Evolutionary conservation across 2,888 invertebrate species (phyloP), one percentile per base, ranked within the genome.

Genomic region (Nymphalis urticae): DNA sequence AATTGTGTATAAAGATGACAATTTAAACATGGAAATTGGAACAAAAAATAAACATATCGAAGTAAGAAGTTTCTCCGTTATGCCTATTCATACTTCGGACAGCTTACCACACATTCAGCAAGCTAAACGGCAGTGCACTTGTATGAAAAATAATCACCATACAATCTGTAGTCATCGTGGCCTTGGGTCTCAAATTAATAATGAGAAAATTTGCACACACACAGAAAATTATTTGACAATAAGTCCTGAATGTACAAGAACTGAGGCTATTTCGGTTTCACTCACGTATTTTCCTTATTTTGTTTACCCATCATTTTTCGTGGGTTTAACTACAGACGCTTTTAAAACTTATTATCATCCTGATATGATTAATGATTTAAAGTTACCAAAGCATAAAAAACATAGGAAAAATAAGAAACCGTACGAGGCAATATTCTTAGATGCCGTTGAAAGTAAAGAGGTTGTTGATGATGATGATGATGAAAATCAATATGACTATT

Each of bases 51-150:
- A 88, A 82, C 73, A 83, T 64, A 73, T 89, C 21, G 88, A 81
- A 64, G 76, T 87, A 36, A 83, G 89, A 78, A 90, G 88, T 77
- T 81, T 89, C n/a, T 67, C 59, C 10, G 42, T n/a, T 9, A 10
- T 24, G 48, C 59, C 61, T 51, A 27, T 62, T 64, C 59, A 63
- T 9, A 58, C 66, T 16, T 63, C 24, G 10, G 48, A 48, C 42
- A 68, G 64, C 4, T 21, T 66, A 21, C 63, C 66, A 54, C 47
- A 63, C 19, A 50, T 56, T 62, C 58, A 56, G 21, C 67, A 69
- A 58, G 65, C 63, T 16, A 69, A 71, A 24, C 79, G 73, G 63
- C 71, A 75, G 61, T 85, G 85, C 70, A 79, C 77, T 36, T 86
- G 85, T 70, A 77, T 75, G 67, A 80, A 77, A 69, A 73, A 74